Conservation (phyloP, 2,113 vertebrate genomes). For the Callopanchax toddi region DNA sequence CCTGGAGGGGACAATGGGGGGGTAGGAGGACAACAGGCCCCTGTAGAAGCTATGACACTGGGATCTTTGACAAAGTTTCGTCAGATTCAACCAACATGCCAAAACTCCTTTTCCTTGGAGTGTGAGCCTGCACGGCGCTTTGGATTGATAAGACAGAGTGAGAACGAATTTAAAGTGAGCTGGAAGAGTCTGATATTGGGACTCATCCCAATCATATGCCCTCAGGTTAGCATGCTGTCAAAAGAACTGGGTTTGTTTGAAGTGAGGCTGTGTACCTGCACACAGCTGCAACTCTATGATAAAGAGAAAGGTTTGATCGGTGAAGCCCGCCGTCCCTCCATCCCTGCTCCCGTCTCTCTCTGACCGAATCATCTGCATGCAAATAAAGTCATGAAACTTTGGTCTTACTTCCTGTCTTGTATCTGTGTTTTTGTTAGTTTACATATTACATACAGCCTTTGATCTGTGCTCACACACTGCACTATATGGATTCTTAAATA, state of each 20-base stretch:
- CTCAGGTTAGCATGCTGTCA: conserved; percentile 69
- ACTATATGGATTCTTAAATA: conserved; percentile 9
- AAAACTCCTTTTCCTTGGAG: conserved; percentile 36
- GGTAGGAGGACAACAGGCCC: conserved; percentile 35
- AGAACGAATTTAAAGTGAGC: conserved; percentile 60
- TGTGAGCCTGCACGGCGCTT: conserved; percentile 44
- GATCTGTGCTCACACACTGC: conserved; percentile 1
- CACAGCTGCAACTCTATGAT: conserved; percentile 66
- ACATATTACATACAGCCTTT: neutral
- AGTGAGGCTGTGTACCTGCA: conserved; percentile 52
- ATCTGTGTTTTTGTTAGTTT: neutral
- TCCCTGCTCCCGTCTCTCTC: conserved; percentile 13
- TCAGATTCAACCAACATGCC: conserved; percentile 39
- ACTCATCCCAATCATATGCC: conserved; percentile 56
- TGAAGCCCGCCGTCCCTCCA: conserved; percentile 42
- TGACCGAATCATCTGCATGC: conserved; percentile 30
- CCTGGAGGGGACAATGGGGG: conserved; percentile 18
- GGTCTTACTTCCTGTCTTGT: neutral
- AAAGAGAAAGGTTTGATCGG: conserved; percentile 63
- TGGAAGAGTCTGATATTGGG: conserved; percentile 56
- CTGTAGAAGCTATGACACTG: conserved; percentile 37
- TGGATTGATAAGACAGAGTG: conserved; percentile 61
- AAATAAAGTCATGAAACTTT: conserved; percentile 14
- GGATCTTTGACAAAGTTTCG: conserved; percentile 47
- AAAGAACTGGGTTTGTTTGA: conserved; percentile 63